These are phyloP conservation scores for Epinephelus fuscoguttatus DNA, from an alignment of 2,113 vertebrate genomes.

Conservation along the genomic window DNA sequence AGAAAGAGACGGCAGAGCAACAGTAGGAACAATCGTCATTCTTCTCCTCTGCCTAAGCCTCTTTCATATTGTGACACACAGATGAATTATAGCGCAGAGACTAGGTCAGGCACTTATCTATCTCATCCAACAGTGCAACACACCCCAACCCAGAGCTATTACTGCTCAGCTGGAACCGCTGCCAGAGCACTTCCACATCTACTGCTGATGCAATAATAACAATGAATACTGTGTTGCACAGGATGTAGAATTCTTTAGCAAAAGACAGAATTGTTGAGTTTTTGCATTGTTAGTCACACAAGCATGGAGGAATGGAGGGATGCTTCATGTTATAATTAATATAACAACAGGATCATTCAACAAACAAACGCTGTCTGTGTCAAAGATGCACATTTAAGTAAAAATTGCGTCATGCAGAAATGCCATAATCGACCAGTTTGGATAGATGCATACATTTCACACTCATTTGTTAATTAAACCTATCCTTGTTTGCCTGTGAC, in stretches of 20 bases:
- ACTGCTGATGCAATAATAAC: slow-evolving; percentile 31
- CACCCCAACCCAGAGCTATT: slow-evolving; percentile 69
- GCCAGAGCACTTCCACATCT: slow-evolving; percentile 53
- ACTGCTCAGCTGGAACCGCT: slow-evolving; percentile 60
- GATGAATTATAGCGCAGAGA: slow-evolving; percentile 66
- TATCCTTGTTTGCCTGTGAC: too few species aligned
- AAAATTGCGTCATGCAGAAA: background rate
- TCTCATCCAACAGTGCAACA: slow-evolving; percentile 71
- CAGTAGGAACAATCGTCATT: slow-evolving; percentile 66
- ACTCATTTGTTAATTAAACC: slow-evolving; percentile 67
- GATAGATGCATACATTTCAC: slow-evolving; percentile 62
- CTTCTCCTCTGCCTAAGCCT: slow-evolving; percentile 66
- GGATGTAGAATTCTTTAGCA: background rate
- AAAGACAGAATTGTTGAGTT: background rate
- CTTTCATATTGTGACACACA: slow-evolving; percentile 66
- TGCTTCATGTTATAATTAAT: background rate
- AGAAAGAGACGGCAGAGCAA: slow-evolving; percentile 40
- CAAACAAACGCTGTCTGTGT: background rate
- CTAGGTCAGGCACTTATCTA: slow-evolving; percentile 72
- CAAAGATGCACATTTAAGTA: background rate
- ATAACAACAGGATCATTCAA: background rate
- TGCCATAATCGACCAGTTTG: slow-evolving; percentile 42
- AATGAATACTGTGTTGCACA: background rate
- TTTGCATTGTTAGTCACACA: background rate
- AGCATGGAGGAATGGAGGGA: background rate